phyloP scores from a whole-genome alignment of 2,797 vertebrate genomes.

The Tangara arthus region DNA sequence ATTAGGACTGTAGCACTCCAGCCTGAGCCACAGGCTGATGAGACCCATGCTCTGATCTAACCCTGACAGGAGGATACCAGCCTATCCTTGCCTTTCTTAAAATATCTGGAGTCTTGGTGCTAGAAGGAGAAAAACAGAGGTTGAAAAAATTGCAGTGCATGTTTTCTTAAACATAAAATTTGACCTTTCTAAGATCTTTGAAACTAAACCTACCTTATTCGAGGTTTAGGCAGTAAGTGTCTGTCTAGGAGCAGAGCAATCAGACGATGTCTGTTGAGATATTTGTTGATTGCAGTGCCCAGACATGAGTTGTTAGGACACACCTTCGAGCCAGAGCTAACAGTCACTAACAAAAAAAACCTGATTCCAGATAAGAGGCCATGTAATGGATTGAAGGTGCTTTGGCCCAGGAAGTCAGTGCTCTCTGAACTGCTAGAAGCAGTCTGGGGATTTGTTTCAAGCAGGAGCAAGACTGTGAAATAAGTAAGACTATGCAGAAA shows the following conservation, averaged over 20 bases:
- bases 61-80: neutral
- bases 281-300: neutral
- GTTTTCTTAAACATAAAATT: conserved; percentile 16
- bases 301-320: neutral
- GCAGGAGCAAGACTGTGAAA: neutral
- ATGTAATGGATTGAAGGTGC: neutral
- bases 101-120: neutral
- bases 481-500: neutral
- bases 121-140: neutral
- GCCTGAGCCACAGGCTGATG: neutral
- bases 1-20: neutral
- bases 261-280: neutral
- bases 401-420: neutral
- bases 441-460: neutral
- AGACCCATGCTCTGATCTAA: neutral
- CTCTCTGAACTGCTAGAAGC: neutral
- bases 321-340: neutral
- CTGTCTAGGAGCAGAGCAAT: neutral
- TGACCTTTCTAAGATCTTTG: conserved; percentile 11
- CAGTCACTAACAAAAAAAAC: neutral
- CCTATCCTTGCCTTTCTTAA: neutral
- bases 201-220: neutral
- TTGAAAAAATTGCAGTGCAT: neutral
- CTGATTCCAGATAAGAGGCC: neutral
- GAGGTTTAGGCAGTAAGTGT: neutral